These are phyloP conservation scores for Lophochroa leadbeateri DNA, from an alignment of 2,113 vertebrate genomes.

Conservation along the genomic window DNA sequence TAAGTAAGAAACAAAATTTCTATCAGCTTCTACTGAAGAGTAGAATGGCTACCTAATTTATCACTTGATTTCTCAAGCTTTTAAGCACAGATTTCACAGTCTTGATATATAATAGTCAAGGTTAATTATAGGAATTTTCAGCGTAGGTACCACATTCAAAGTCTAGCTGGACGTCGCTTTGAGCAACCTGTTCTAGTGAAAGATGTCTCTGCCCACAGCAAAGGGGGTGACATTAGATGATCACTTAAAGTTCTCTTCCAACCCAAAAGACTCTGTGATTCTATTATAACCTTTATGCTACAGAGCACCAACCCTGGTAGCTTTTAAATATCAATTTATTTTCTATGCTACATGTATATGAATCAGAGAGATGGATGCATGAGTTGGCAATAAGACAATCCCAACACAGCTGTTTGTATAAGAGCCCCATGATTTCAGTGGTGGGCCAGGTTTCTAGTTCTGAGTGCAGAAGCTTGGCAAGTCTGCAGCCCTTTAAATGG, in stretches of 20 bases:
- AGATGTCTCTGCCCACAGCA: background rate
- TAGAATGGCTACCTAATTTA: background rate
- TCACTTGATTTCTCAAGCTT: background rate
- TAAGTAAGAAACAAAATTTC: background rate
- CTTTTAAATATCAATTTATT: background rate
- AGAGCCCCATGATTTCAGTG: background rate
- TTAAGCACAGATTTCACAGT: background rate
- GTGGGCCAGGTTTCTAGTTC: background rate
- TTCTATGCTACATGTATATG: accelerated
- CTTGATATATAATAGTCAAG: background rate
- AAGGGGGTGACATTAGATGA: background rate
- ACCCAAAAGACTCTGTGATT: background rate
- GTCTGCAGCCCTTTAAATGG: background rate
- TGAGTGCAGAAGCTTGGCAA: background rate
- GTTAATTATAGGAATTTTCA: background rate
- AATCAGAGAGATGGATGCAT: background rate
- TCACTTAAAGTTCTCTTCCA: background rate
- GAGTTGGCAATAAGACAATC: background rate
- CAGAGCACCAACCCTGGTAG: background rate
- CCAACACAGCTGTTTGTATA: background rate
- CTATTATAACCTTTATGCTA: background rate
- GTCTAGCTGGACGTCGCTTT: background rate
- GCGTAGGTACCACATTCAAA: background rate
- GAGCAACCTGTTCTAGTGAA: background rate
- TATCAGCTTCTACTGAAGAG: background rate